These are phyloP conservation scores for Caenorhabditis sp. DNA, from an alignment of 2,888 invertebrate species.

Conservation along the genomic window DNA sequence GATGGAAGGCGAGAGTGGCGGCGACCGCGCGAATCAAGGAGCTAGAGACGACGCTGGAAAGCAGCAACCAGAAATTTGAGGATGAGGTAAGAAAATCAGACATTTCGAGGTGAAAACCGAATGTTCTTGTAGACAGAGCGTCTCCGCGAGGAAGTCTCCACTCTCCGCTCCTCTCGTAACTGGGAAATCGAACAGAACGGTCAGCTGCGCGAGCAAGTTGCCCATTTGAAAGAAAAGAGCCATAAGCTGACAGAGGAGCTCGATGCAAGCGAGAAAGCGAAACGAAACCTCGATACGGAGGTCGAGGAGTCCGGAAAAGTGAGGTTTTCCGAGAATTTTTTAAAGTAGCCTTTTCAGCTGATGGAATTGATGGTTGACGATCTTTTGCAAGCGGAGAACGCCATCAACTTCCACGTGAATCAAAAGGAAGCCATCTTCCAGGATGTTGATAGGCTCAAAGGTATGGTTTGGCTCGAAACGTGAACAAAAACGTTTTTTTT, in stretches of 20 bases:
- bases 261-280: constrained; percentile 57
- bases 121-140: constrained; percentile 60
- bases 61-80: constrained; percentile 36
- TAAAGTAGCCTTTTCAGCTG: constrained; percentile 16
- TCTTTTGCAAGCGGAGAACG: constrained; percentile 61
- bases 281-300: constrained; percentile 59
- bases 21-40: constrained; percentile 74
- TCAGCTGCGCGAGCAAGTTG: constrained; percentile 69
- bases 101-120: neutral
- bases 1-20: constrained; percentile 70
- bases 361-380: constrained; percentile 62
- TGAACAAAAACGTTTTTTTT: neutral
- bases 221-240: constrained; percentile 63
- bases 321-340: no score
- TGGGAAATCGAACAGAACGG: constrained; percentile 76
- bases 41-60: constrained; percentile 67
- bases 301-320: constrained; percentile 40
- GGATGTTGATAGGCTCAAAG: constrained; percentile 74
- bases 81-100: constrained; percentile 44
- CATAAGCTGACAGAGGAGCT: constrained; percentile 65
- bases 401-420: constrained; percentile 64
- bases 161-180: constrained; percentile 71
- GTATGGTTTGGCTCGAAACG: constrained; percentile 24
- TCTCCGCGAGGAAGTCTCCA: constrained; percentile 68
- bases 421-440: constrained; percentile 70